Base-by-base conservation (phyloP, 2,888 invertebrate species). In the Ctena decussata region DNA sequence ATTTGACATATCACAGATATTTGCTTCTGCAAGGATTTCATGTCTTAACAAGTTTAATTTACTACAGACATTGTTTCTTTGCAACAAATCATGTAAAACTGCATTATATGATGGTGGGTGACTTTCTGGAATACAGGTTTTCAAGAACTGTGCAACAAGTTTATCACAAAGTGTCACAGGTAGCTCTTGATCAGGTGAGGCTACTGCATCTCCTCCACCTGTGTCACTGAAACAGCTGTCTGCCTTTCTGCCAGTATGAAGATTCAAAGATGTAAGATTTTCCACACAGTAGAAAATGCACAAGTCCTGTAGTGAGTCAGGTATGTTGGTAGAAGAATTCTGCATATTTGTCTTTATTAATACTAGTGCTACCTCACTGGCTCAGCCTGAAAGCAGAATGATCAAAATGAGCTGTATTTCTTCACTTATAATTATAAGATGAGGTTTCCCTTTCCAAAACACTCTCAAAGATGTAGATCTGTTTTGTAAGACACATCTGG, bases 211-310 rank as follows among this genome's bases (percentile, higher is more conserved):
- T 2, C 65, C 65, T 30, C 35, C 65, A 65, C 65, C 65, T 18
- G 3, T 12, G 11, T 65, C 12, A 35, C 65, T 35, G 21, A 35
- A 1, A 35, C 18, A 21, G 18, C 35, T 65, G 1, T 18, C 35
- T 35, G 32, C 15, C 21, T 12, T 1, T n/a, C 18, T 35, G 1
- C 35, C 35, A 65, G 27, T 6, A 6, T 27, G 27, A 5, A 35
- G 32, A 18, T 27, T 65, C 15, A 70, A 6, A 71, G 53, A 37
- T 88, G 75, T 41, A 84, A 35, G 72, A 74, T 88, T 70, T 60
- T 85, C 84, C 30, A 84, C 76, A 35, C 79, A 82, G 37, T 84
- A 88, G 35, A 79, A 86, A n/a, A 86, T 60, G 74, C 88, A 88
- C 57, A 88, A 65, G 53, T 88, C 82, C 72, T 86, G 88, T 11